These are phyloP conservation scores for Ornithorhynchus anatinus DNA, from an alignment of 2,113 vertebrate genomes.

Conservation along the genomic window DNA sequence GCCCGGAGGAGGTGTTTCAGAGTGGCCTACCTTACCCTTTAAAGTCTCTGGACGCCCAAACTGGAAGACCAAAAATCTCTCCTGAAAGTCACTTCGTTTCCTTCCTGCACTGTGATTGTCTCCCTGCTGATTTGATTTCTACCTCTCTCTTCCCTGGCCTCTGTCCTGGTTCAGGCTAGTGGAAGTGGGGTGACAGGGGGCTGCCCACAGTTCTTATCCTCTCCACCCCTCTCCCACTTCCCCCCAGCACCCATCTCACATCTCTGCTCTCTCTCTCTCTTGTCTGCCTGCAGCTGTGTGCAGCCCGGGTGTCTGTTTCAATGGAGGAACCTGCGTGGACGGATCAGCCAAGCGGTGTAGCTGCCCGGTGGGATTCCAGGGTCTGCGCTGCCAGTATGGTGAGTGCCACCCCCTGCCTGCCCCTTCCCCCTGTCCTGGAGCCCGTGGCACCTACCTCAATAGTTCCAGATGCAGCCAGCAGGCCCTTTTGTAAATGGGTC, in stretches of 20 bases:
- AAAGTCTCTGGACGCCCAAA: fast-evolving
- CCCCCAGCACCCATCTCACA: neutral
- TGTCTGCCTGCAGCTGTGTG: constrained; percentile 70
- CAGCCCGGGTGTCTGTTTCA: constrained; percentile 73
- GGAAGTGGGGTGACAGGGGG: fast-evolving
- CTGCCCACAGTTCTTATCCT: neutral
- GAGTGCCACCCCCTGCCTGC: constrained; percentile 38
- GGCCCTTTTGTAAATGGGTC: too few relatives aligned
- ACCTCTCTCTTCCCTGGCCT: too few relatives aligned
- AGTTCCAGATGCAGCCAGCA: too few relatives aligned
- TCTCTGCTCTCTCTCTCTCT: neutral
- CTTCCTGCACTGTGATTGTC: fast-evolving
- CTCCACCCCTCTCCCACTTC: neutral
- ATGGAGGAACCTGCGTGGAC: constrained; percentile 73
- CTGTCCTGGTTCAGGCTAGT: too few relatives aligned
- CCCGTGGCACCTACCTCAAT: too few relatives aligned
- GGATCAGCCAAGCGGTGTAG: constrained; percentile 73
- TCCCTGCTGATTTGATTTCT: too few relatives aligned
- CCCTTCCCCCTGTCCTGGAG: neutral
- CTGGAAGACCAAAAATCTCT: neutral
- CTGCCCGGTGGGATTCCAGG: constrained; percentile 80
- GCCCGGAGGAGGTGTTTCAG: too few relatives aligned
- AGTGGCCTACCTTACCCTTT: fast-evolving
- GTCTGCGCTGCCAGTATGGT: constrained; percentile 84
- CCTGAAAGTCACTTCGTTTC: too few relatives aligned